phyloP scores from a whole-genome alignment of 1,140 invertebrate species.

The Schmidtea mediterranea region DNA sequence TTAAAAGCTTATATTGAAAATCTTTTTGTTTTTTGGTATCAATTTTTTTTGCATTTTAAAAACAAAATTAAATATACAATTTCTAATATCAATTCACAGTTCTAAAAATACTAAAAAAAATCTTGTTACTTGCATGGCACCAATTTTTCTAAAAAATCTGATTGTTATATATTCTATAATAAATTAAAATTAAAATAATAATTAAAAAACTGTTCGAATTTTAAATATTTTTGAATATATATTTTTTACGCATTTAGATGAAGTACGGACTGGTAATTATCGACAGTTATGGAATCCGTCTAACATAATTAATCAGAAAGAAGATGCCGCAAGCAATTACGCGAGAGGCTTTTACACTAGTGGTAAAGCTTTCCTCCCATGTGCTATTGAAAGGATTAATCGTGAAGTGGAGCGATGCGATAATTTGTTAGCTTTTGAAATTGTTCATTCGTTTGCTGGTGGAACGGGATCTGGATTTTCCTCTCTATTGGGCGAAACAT shows the following conservation, averaged over 20 bases:
- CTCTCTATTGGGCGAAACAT: constrained; percentile 12
- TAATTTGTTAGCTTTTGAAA: constrained; percentile 14
- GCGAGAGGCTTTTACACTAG: constrained; percentile 10
- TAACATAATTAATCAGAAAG: constrained; percentile 31
- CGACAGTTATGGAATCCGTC: constrained; percentile 19
- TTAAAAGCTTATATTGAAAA: no score
- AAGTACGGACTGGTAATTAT: constrained; percentile 16
- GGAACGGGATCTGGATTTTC: constrained; percentile 11
- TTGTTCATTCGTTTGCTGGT: constrained; percentile 43
- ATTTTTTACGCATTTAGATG: constrained; percentile 11
- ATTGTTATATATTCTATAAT: no score
- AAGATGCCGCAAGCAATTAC: constrained; percentile 35
- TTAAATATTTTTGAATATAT: not conserved
- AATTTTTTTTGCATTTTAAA: no score
- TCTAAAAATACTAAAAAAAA: no score
- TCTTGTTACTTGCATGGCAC: no score
- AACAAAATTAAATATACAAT: no score
- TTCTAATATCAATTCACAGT: no score
- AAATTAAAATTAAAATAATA: no score
- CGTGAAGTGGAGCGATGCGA: constrained; percentile 12
- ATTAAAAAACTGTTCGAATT: no score
- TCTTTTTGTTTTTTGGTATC: no score
- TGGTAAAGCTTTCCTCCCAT: constrained; percentile 6
- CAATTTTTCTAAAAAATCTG: no score
- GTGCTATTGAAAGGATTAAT: constrained; percentile 7